phyloP scores from a whole-genome alignment of 1,140 invertebrate genomes.

The Centruroides sculpturatus region DNA sequence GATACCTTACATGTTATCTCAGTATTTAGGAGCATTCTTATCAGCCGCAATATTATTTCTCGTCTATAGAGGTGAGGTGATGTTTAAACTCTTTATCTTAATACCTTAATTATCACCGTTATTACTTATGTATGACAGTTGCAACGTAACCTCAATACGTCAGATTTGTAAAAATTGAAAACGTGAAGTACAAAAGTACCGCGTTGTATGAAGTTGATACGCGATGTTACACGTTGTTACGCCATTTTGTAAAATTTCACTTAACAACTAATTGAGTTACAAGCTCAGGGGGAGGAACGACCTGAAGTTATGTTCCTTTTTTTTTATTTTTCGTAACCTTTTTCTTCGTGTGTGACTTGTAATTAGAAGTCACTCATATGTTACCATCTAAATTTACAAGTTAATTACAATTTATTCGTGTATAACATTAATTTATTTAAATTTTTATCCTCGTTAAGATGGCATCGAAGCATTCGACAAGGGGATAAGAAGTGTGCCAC shows the following conservation, averaged over 20 bases:
- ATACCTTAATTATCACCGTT: too few relatives aligned
- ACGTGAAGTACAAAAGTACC: not conserved
- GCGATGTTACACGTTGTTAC: not conserved
- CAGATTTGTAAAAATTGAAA: not conserved
- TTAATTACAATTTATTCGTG: too few relatives aligned
- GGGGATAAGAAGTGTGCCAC: slow-evolving; percentile 27
- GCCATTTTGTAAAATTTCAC: not conserved
- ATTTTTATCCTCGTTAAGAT: too few relatives aligned
- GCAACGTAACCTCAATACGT: not conserved
- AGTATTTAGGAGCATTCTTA: slow-evolving; percentile 34
- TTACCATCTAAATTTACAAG: too few relatives aligned
- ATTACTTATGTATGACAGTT: not conserved
- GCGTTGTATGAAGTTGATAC: not conserved
- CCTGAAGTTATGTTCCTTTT: too few relatives aligned
- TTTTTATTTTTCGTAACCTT: too few relatives aligned
- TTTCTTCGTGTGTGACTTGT: too few relatives aligned
- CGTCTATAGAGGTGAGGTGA: slow-evolving; percentile 15
- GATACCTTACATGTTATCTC: slow-evolving; percentile 35
- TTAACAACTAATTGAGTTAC: too few relatives aligned
- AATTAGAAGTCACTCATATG: too few relatives aligned
- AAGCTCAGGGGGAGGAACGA: too few relatives aligned
- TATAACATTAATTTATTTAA: too few relatives aligned
- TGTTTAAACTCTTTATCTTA: not conserved
- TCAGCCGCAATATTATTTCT: slow-evolving; percentile 16
- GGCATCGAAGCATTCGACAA: not conserved